Evolutionary conservation across 2,113 vertebrate genomes (phyloP).

Genomic region (Mesembrinibis cayennensis): DNA sequence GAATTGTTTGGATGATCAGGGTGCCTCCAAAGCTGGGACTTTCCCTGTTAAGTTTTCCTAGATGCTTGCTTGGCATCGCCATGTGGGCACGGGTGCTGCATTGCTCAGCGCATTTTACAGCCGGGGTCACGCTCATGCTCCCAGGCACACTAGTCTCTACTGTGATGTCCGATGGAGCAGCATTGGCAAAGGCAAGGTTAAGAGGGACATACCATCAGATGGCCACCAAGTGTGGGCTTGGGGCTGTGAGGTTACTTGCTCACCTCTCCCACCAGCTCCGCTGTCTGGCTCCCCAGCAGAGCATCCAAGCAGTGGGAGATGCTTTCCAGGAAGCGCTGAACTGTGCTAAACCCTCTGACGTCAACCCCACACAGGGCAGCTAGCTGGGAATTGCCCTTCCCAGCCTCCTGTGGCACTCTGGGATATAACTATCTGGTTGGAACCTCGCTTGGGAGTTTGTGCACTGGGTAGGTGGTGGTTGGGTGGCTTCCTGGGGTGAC

Average conservation of each 20-base stretch:
- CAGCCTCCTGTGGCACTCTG: background rate
- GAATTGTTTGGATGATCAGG: background rate
- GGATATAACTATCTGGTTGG: background rate
- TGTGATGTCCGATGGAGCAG: fast-evolving
- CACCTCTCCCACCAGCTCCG: background rate
- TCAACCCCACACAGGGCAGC: background rate
- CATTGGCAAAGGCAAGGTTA: background rate
- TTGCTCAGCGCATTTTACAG: background rate
- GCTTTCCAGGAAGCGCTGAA: background rate
- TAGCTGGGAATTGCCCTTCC: background rate
- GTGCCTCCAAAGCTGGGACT: background rate
- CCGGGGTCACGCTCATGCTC: background rate
- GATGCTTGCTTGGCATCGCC: background rate
- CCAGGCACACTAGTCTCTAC: background rate
- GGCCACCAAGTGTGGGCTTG: background rate
- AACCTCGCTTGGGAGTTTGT: background rate
- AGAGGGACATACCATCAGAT: background rate
- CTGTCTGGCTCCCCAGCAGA: background rate
- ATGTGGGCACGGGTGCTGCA: fast-evolving
- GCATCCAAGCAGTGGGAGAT: background rate
- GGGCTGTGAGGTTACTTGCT: background rate
- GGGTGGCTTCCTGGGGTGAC: background rate
- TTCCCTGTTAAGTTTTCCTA: background rate
- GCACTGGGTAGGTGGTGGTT: background rate
- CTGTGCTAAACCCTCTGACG: background rate